A percentile compares a stretch with the other conserved stretches of the same genome.
Evolutionary conservation across 2,797 vertebrate species (phyloP).

Genomic region (Centropyge bicolor): DNA sequence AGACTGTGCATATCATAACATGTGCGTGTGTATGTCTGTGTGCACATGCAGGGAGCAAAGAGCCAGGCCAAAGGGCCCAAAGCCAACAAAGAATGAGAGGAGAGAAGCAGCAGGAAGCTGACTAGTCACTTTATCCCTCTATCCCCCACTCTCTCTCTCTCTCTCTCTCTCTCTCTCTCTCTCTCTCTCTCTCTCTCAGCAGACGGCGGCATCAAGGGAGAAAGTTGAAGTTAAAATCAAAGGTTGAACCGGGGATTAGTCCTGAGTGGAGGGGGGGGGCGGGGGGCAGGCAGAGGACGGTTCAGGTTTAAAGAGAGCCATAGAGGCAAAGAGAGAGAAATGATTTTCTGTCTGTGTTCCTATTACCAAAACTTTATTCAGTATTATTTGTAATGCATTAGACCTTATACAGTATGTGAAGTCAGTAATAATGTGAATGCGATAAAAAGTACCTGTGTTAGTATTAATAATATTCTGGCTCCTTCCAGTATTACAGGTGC

Average conservation of each 20-base stretch:
- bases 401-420: no score
- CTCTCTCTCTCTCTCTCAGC: constrained; percentile 29
- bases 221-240: constrained; percentile 79
- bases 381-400: no score
- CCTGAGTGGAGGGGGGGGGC: constrained; percentile 36
- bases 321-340: constrained; percentile 23
- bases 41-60: constrained; percentile 59
- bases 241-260: constrained; percentile 81
- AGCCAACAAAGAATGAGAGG: constrained; percentile 79
- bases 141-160: constrained; percentile 13
- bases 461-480: no score
- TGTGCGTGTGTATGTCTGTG: constrained; percentile 52
- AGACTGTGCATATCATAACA: constrained; percentile 59
- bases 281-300: constrained; percentile 41
- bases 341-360: constrained; percentile 21
- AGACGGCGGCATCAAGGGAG: constrained; percentile 69
- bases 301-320: constrained; percentile 60
- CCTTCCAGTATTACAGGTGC: no score
- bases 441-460: no score
- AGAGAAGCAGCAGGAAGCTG: constrained; percentile 79
- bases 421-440: no score
- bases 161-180: constrained; percentile 15
- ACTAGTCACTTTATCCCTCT: constrained; percentile 76
- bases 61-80: constrained; percentile 69
- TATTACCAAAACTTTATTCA: neutral